Evolutionary conservation across 2,888 invertebrate species (phyloP).

Genomic region (Pseudanteris insignis): DNA sequence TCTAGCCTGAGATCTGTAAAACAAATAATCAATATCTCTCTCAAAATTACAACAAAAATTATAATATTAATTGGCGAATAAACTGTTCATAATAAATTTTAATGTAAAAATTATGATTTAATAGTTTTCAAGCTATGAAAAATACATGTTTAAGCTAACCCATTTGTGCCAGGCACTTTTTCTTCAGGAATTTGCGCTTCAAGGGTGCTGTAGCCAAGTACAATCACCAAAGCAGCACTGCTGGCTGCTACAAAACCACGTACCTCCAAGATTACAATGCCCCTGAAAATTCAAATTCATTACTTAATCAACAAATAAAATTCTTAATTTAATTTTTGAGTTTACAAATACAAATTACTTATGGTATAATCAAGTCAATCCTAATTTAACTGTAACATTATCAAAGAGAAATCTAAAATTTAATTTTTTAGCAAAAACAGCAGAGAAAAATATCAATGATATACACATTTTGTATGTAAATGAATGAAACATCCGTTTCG

Average conservation of each 20-base stretch:
- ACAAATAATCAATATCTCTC: too few relatives aligned
- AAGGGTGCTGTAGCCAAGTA: constrained; percentile 59
- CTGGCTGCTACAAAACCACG: constrained; percentile 63
- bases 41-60: too few relatives aligned
- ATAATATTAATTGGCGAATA: constrained; percentile 20
- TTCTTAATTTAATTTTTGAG: too few relatives aligned
- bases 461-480: constrained; percentile 27
- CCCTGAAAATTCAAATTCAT: constrained; percentile 50
- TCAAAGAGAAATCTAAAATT: too few relatives aligned
- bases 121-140: background rate
- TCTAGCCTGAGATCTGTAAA: constrained; percentile 52
- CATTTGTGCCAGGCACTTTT: constrained; percentile 26
- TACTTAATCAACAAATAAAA: too few relatives aligned
- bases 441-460: constrained; percentile 29
- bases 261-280: constrained; percentile 58
- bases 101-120: too few relatives aligned
- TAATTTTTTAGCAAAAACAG: too few relatives aligned
- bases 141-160: too few relatives aligned
- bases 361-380: too few relatives aligned
- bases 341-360: too few relatives aligned
- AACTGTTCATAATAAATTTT: constrained; percentile 9
- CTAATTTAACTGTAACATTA: too few relatives aligned
- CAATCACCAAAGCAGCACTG: constrained; percentile 60
- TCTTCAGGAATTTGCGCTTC: constrained; percentile 57
- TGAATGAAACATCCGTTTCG: constrained; percentile 36